Conservation (phyloP, 2,888 invertebrate species). For the Galerucella calmariensis region DNA sequence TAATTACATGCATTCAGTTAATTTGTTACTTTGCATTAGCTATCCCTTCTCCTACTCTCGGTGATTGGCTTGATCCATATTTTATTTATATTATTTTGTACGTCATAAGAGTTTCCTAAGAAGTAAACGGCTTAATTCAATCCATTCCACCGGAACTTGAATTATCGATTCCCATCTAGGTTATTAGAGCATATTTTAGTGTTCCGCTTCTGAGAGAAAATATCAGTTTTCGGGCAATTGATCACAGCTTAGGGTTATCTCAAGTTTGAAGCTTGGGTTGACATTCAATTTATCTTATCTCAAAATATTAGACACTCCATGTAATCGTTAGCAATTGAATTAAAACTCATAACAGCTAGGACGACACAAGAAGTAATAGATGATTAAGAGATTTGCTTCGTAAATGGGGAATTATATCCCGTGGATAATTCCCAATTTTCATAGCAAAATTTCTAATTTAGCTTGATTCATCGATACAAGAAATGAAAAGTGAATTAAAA, state of each 20-base stretch:
- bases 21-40: too few species aligned
- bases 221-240: conserved; percentile 15
- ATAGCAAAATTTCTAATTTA: not conserved
- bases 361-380: not conserved
- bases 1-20: too few species aligned
- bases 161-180: not conserved
- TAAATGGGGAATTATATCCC: not conserved
- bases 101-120: not conserved
- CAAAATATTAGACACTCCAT: conserved; percentile 10
- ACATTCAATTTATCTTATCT: conserved; percentile 22
- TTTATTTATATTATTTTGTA: not conserved
- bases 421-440: not conserved
- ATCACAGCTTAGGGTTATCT: conserved; percentile 16
- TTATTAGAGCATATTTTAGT: conserved; percentile 12
- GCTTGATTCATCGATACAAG: not conserved
- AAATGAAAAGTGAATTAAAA: not conserved
- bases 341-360: conserved; percentile 14
- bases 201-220: conserved; percentile 11
- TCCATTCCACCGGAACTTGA: not conserved
- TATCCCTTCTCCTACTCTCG: too few species aligned
- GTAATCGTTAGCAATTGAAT: not conserved
- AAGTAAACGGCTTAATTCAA: conserved; percentile 1
- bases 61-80: too few species aligned
- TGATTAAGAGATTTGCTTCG: not conserved
- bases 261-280: conserved; percentile 3